Conservation (phyloP, 2,797 vertebrate species). For the Microhierax caerulescens region DNA sequence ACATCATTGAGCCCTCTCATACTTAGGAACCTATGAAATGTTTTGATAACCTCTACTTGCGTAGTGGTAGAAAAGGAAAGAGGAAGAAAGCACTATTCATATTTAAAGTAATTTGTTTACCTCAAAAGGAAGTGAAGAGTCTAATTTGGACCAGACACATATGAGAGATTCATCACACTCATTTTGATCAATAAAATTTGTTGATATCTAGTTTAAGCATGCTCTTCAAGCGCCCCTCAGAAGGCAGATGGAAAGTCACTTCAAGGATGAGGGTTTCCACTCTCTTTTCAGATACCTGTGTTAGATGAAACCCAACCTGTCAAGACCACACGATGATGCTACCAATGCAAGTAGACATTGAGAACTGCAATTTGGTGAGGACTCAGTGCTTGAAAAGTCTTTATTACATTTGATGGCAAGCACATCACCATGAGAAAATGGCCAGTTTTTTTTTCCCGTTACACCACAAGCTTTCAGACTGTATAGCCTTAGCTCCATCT, state of each 20-base stretch:
- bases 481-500: neutral
- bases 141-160: neutral
- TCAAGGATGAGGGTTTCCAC: neutral
- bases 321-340: fast-evolving
- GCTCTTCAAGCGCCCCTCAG: neutral
- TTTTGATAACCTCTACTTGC: neutral
- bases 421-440: neutral
- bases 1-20: neutral
- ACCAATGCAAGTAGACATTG: neutral
- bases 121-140: neutral
- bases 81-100: neutral
- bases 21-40: neutral
- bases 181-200: neutral
- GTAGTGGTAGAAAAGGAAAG: neutral
- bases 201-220: neutral
- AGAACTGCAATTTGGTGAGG: neutral
- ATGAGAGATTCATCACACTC: neutral
- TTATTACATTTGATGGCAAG: neutral
- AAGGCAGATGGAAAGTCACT: neutral
- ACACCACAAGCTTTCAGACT: neutral
- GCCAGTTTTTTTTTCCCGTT: neutral
- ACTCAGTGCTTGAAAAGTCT: neutral
- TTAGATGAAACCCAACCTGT: neutral
- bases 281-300: neutral
- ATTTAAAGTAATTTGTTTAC: neutral